Percentiles rank a stretch among this genome's conserved stretches.
Evolutionary conservation across 2,888 invertebrate genomes (phyloP).

Genomic region (Ectemnius cavifrons): DNA sequence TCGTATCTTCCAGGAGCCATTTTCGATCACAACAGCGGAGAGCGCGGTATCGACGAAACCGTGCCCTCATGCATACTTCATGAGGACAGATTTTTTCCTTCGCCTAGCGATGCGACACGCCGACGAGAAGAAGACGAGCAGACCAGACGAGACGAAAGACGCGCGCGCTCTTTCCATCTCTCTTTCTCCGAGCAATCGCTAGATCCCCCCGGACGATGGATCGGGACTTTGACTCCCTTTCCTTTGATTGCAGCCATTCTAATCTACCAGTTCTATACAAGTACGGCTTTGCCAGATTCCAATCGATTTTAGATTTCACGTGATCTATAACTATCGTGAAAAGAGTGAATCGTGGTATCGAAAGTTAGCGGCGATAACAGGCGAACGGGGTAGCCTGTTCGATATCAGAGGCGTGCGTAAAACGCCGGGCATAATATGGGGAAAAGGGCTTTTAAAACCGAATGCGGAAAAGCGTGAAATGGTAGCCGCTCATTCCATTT

Average conservation of each 20-base stretch:
- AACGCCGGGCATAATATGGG: slow-evolving; percentile 24
- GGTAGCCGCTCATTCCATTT: background rate
- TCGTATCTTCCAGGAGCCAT: slow-evolving; percentile 71
- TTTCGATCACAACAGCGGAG: slow-evolving; percentile 70
- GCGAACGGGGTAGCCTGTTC: slow-evolving; percentile 14
- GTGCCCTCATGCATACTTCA: slow-evolving; percentile 69
- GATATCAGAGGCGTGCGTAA: slow-evolving; percentile 33
- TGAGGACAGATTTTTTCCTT: slow-evolving; percentile 57
- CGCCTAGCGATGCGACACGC: background rate
- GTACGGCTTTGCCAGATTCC: background rate
- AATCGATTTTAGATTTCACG: too few species aligned
- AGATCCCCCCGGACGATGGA: background rate
- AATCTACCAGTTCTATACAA: too few species aligned
- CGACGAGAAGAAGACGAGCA: slow-evolving; percentile 1
- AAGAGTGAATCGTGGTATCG: too few species aligned
- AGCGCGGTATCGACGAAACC: slow-evolving; percentile 69
- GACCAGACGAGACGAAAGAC: slow-evolving; percentile 27
- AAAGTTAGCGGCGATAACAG: slow-evolving; percentile 10
- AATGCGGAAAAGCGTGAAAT: slow-evolving; percentile 25
- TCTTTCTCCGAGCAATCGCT: background rate
- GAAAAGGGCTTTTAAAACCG: slow-evolving; percentile 39
- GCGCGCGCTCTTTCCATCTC: background rate
- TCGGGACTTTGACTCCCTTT: background rate
- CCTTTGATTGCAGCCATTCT: background rate
- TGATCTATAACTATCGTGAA: too few species aligned